Conservation (phyloP, 2,797 vertebrate species). For the Columba guinea region DNA sequence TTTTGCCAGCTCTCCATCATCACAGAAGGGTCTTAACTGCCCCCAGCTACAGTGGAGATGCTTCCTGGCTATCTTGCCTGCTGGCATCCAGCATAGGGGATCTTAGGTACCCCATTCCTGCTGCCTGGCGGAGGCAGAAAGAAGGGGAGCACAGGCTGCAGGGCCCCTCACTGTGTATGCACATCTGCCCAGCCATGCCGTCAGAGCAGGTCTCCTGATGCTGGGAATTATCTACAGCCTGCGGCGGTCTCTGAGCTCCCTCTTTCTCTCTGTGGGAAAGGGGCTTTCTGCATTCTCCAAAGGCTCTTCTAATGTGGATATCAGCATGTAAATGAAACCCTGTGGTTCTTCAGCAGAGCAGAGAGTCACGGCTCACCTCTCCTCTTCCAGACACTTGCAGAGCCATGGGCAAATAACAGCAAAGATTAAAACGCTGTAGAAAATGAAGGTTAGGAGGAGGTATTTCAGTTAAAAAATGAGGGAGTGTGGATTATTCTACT, state of each 20-base stretch:
- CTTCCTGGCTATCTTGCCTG: neutral
- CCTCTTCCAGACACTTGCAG: neutral
- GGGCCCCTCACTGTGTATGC: neutral
- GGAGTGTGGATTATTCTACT: neutral
- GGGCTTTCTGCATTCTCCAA: neutral
- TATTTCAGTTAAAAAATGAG: neutral
- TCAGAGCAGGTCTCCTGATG: neutral
- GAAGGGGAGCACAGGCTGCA: neutral
- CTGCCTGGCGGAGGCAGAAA: neutral
- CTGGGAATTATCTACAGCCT: neutral
- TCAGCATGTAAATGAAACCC: neutral
- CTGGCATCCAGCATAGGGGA: neutral
- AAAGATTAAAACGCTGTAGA: neutral
- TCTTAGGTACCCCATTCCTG: neutral
- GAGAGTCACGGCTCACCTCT: neutral
- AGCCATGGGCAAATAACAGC: neutral
- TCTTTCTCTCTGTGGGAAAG: neutral
- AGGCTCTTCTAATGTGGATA: neutral
- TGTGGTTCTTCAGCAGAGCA: neutral
- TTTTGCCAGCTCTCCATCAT: neutral
- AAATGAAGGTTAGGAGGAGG: neutral
- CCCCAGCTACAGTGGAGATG: neutral
- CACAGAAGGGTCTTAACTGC: neutral
- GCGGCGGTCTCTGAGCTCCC: accelerated
- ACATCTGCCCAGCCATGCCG: neutral